Percentiles rank a stretch among this genome's conserved stretches.
Evolutionary conservation across 2,113 vertebrate genomes (phyloP).

Genomic region (Tyto alba): DNA sequence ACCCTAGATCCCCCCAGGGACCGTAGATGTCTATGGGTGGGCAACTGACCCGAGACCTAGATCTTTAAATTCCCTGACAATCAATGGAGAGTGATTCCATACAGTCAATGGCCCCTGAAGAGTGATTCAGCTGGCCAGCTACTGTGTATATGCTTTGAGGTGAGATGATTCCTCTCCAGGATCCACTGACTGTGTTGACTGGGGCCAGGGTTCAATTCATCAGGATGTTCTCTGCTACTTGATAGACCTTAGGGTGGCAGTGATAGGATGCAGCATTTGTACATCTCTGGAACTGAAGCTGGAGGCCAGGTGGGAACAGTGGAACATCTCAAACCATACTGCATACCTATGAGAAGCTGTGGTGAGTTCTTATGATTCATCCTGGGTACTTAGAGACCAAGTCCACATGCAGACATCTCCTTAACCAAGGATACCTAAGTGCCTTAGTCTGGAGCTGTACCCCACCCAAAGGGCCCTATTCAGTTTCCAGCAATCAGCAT

Average conservation of each 20-base stretch:
- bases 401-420: background rate
- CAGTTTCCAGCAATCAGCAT: background rate
- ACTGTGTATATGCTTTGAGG: background rate
- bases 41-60: background rate
- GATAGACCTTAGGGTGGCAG: background rate
- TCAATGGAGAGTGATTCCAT: background rate
- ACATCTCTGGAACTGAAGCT: background rate
- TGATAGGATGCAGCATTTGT: background rate
- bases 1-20: background rate
- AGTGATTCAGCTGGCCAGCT: background rate
- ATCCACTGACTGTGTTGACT: background rate
- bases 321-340: background rate
- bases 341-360: background rate
- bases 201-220: background rate
- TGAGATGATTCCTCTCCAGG: background rate
- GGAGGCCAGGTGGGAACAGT: background rate
- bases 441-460: background rate
- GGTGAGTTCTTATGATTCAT: background rate
- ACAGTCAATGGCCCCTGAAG: rapidly evolving
- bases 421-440: background rate
- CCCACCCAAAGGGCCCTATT: background rate
- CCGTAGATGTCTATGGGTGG: background rate
- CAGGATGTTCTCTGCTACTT: background rate
- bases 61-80: background rate
- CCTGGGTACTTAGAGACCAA: background rate